A percentile compares a stretch with the other conserved stretches of the same genome.
Evolutionary conservation across 2,888 invertebrate species (phyloP).

Genomic region (Drosophila incognita): DNA sequence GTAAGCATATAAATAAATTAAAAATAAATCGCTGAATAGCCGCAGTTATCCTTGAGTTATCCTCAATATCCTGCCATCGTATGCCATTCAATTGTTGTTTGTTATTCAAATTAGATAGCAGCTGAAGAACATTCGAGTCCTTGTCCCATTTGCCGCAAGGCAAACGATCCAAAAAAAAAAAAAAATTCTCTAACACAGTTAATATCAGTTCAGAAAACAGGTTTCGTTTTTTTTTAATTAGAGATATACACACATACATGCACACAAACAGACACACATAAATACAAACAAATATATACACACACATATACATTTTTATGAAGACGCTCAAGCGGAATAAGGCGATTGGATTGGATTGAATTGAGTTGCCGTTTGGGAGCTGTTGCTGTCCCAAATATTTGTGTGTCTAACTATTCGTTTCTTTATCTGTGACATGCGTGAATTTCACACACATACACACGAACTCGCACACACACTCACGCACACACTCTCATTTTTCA

Average conservation of each 20-base stretch:
- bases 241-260: slow-evolving; percentile 10
- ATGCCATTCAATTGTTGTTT: slow-evolving; percentile 42
- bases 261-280: no score
- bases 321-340: slow-evolving; percentile 38
- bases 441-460: slow-evolving; percentile 27
- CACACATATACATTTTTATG: neutral
- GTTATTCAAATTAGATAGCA: slow-evolving; percentile 71
- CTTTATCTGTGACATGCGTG: slow-evolving; percentile 42
- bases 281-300: slow-evolving; percentile 9
- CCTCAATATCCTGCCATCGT: slow-evolving; percentile 60
- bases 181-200: slow-evolving; percentile 22
- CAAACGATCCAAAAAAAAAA: slow-evolving; percentile 28
- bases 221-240: slow-evolving; percentile 38
- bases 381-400: slow-evolving; percentile 23
- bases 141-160: slow-evolving; percentile 76
- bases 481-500: slow-evolving; percentile 13
- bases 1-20: slow-evolving; percentile 24
- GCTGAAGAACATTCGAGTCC: slow-evolving; percentile 62
- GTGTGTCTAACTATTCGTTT: slow-evolving; percentile 30
- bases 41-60: slow-evolving; percentile 25
- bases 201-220: slow-evolving; percentile 39
- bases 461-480: neutral
- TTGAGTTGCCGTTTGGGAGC: slow-evolving; percentile 23
- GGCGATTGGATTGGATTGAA: slow-evolving; percentile 43
- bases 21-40: neutral